Percentiles rank a stretch among this genome's conserved stretches.
Evolutionary conservation across 2,888 invertebrate species (phyloP).

Genomic region (Drosophila ezoana): DNA sequence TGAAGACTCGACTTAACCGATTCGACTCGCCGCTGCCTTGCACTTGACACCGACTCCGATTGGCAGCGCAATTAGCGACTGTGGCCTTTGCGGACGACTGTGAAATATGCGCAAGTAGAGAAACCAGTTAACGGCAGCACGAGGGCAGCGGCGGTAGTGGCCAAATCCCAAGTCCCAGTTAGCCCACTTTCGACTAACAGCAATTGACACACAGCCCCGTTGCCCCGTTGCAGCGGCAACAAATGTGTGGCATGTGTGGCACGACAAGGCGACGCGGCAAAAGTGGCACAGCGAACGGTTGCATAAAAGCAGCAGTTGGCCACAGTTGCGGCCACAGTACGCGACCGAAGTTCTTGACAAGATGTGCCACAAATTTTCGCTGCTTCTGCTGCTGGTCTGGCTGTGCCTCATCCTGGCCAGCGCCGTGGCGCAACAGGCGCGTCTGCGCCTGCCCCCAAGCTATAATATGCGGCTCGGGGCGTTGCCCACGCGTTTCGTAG

Average conservation of each 20-base stretch:
- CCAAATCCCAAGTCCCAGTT: conserved; percentile 46
- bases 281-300: conserved; percentile 40
- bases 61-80: conserved; percentile 50
- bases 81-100: conserved; percentile 17
- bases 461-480: conserved; percentile 47
- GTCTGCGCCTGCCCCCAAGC: conserved; percentile 42
- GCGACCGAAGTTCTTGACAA: conserved; percentile 53
- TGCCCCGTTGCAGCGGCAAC: not conserved
- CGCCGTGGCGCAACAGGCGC: conserved; percentile 24
- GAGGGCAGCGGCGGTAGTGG: conserved; percentile 3
- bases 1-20: not conserved
- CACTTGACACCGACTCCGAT: conserved; percentile 55
- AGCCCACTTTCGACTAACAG: conserved; percentile 57
- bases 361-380: conserved; percentile 49
- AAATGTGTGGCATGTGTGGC: too few relatives aligned
- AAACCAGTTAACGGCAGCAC: conserved; percentile 49
- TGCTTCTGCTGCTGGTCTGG: conserved; percentile 26
- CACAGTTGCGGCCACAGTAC: conserved; percentile 30
- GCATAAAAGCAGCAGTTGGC: conserved; percentile 62
- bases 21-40: conserved; percentile 55
- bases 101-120: conserved; percentile 49
- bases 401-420: conserved; percentile 27
- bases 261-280: not conserved
- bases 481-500: conserved; percentile 39
- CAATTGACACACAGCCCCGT: conserved; percentile 46